These are phyloP conservation scores for Drosophila paranaensis DNA, from an alignment of 2,888 invertebrate species.

Conservation along the genomic window DNA sequence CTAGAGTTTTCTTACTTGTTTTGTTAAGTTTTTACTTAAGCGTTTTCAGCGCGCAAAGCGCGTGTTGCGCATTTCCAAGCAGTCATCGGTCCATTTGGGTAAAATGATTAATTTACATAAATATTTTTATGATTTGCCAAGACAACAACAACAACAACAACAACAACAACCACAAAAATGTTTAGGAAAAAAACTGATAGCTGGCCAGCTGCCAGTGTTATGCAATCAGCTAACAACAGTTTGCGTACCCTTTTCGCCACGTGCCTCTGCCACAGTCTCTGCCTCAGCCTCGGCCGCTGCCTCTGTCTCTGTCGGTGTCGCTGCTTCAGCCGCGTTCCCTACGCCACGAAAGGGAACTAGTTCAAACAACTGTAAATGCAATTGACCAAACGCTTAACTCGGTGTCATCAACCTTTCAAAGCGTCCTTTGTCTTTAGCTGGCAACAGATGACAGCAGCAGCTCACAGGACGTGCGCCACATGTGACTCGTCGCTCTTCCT, in stretches of 20 bases:
- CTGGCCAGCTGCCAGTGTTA: slow-evolving; percentile 75
- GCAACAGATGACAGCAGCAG: slow-evolving; percentile 69
- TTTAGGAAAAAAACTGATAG: slow-evolving; percentile 18
- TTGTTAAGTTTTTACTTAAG: slow-evolving; percentile 16
- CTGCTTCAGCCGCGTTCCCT: slow-evolving; percentile 8
- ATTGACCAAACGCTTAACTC: slow-evolving; percentile 46
- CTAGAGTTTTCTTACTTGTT: too few species aligned
- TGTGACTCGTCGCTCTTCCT: slow-evolving; percentile 47
- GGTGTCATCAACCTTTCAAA: slow-evolving; percentile 77
- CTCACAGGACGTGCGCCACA: slow-evolving; percentile 70
- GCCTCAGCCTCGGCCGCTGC: background rate
- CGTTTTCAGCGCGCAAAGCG: slow-evolving; percentile 62
- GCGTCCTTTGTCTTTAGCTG: slow-evolving; percentile 68
- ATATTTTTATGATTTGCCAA: slow-evolving; percentile 81
- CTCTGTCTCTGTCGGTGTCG: background rate
- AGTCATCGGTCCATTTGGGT: slow-evolving; percentile 76
- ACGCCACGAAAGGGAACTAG: slow-evolving; percentile 61
- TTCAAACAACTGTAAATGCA: slow-evolving; percentile 79
- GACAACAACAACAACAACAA: slow-evolving; percentile 26
- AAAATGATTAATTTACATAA: slow-evolving; percentile 81
- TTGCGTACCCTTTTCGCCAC: slow-evolving; percentile 67
- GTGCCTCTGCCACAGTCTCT: slow-evolving; percentile 47
- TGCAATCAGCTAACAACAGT: slow-evolving; percentile 64
- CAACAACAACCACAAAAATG: slow-evolving; percentile 9
- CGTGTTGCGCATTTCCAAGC: slow-evolving; percentile 76